A percentile compares a stretch with the other conserved stretches of the same genome.
Evolutionary conservation across 2,113 vertebrate species (phyloP).

Genomic region (Entosphenus tridentatus): DNA sequence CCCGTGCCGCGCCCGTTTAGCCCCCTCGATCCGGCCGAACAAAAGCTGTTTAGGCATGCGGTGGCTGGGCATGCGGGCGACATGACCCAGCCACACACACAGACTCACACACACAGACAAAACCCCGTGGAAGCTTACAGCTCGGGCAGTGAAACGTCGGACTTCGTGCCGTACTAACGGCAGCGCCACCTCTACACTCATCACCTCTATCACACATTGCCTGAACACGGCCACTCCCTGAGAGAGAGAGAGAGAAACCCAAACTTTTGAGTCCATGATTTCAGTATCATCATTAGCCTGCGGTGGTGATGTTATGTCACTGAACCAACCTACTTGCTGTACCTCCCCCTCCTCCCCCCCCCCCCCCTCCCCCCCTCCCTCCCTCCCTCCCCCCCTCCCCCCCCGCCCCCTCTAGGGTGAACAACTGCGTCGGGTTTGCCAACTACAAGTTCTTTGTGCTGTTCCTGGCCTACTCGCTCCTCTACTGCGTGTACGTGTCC

Average conservation of each 20-base stretch:
- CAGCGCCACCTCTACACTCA: no score
- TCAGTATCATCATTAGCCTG: no score
- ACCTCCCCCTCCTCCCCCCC: neutral
- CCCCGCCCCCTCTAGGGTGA: slow-evolving; percentile 40
- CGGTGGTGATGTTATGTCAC: neutral
- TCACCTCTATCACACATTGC: neutral
- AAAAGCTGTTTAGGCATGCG: no score
- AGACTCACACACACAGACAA: no score
- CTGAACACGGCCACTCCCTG: neutral
- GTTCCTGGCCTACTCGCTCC: slow-evolving; percentile 73
- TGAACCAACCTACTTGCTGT: slow-evolving; percentile 6
- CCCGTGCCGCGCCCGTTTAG: no score
- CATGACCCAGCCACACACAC: no score
- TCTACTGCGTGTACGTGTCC: slow-evolving; percentile 74
- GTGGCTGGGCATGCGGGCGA: no score
- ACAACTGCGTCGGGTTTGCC: slow-evolving; percentile 95
- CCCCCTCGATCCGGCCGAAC: no score
- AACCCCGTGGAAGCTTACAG: no score
- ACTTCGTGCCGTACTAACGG: no score
- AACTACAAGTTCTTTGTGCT: slow-evolving; percentile 98
- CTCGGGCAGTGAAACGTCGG: no score
- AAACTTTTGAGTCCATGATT: neutral
- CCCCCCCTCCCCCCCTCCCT: slow-evolving; percentile 8
- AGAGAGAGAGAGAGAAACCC: neutral
- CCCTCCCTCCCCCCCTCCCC: no score